Percentiles rank a stretch among this genome's conserved stretches.
These are phyloP conservation scores for Chlorospingus flavigularis DNA, from an alignment of 2,797 vertebrate genomes.

Conservation along the genomic window DNA sequence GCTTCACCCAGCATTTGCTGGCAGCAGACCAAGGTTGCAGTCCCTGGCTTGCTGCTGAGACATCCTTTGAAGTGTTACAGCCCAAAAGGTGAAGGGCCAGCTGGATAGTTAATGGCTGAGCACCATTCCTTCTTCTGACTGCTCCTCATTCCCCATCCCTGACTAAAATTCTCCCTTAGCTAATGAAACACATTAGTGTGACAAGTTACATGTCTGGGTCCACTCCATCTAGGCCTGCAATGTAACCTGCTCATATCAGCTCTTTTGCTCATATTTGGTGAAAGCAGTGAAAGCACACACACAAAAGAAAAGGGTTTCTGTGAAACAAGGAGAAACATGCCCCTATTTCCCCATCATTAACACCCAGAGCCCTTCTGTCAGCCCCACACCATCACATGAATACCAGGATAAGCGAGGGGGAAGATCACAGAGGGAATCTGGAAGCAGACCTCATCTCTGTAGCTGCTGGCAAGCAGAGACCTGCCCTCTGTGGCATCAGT, in stretches of 20 bases:
- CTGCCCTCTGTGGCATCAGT: background rate
- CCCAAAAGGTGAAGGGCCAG: background rate
- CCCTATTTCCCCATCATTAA: background rate
- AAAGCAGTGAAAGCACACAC: background rate
- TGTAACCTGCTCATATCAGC: background rate
- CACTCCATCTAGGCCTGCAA: background rate
- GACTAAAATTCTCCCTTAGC: background rate
- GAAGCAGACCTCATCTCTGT: background rate
- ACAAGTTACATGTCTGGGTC: background rate
- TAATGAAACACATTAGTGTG: background rate
- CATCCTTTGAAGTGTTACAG: background rate
- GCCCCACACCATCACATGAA: background rate
- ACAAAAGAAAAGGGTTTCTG: background rate
- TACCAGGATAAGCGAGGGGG: background rate
- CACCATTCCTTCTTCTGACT: background rate
- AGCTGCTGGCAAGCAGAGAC: background rate
- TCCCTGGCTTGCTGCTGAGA: background rate
- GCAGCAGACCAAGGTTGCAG: background rate
- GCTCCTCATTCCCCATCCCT: background rate
- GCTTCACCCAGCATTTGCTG: background rate
- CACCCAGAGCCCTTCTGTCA: background rate
- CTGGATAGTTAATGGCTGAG: rapidly evolving
- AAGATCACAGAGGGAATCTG: background rate
- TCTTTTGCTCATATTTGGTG: background rate
- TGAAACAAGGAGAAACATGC: background rate